Base-by-base conservation (phyloP, 2,888 invertebrate species). In the Cartodere bifasciata region DNA sequence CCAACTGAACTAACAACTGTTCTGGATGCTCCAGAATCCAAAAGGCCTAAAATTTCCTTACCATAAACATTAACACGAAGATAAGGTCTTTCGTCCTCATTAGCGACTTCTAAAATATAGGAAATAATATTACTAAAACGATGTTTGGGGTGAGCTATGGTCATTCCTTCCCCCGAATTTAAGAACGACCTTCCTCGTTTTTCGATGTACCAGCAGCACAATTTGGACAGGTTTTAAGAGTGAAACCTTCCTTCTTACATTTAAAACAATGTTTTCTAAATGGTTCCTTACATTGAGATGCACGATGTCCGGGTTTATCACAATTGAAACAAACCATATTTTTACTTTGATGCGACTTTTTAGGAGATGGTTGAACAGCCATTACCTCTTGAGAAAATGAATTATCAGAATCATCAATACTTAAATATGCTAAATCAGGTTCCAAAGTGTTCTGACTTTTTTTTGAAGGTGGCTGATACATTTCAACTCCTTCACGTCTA, bases 191-290 rank as follows among this genome's bases (percentile, higher is more conserved):
- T 10, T 29, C 29, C 3, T 13, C 31, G 37, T 41, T 41, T 38
- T 35, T 31, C 34, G 32, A 31, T 16, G 20, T 31, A n/a, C n/a
- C n/a, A n/a, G n/a, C n/a, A n/a, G n/a, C n/a, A 31, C 36, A 40
- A 3, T 36, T 25, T 1, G 32, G 36, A 17, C 38, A 40, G 11
- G 35, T 40, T 12, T 24, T 32, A 4, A 38, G 21, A 1, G 36
- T 40, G 28, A 13, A 28, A 4, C 29, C 29, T 15, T 23, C 24
- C 5, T 28, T 17, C 12, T 29, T 23, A 16, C 38, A 40, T 23
- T 21, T 31, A 24, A 22, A 40, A 16, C 38, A 40, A 28, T 25
- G 11, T 14, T 13, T 25, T 4, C 13, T 21, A 11, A 14, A 23
- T 2, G 30, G 20, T 15, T 16, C 13, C 14, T 15, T 22, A 24